Evolutionary conservation across 1,140 invertebrate species (phyloP).

Genomic region (Apis dorsata): DNA sequence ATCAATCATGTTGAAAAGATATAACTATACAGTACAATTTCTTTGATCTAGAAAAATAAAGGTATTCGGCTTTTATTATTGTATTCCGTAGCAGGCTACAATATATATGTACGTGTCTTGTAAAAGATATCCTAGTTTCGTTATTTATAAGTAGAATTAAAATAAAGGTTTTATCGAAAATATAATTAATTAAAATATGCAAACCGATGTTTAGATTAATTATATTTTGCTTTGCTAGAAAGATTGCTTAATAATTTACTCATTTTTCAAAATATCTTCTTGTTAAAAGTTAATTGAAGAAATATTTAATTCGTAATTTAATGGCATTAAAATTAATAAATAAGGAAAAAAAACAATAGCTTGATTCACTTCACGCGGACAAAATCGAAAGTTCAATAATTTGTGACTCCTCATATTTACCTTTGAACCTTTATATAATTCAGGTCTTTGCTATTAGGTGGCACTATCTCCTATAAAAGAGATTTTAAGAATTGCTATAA

Average conservation of each 20-base stretch:
- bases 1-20: neutral
- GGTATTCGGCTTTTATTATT: neutral
- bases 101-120: too few relatives aligned
- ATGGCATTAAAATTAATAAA: neutral
- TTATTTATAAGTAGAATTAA: neutral
- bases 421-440: neutral
- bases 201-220: neutral
- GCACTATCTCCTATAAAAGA: neutral
- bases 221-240: neutral
- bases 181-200: neutral
- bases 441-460: neutral
- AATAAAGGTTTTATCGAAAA: too few relatives aligned
- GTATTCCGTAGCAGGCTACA: too few relatives aligned
- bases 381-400: slow-evolving; percentile 7
- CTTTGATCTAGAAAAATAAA: too few relatives aligned
- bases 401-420: neutral
- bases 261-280: neutral
- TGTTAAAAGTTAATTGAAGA: neutral
- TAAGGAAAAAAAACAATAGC: neutral
- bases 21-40: neutral
- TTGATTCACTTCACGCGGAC: neutral
- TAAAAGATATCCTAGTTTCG: neutral
- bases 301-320: too few relatives aligned
- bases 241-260: too few relatives aligned
- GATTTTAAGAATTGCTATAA: neutral